phyloP scores from a whole-genome alignment of 1,140 invertebrate species.

The Tetranychus urticae region DNA sequence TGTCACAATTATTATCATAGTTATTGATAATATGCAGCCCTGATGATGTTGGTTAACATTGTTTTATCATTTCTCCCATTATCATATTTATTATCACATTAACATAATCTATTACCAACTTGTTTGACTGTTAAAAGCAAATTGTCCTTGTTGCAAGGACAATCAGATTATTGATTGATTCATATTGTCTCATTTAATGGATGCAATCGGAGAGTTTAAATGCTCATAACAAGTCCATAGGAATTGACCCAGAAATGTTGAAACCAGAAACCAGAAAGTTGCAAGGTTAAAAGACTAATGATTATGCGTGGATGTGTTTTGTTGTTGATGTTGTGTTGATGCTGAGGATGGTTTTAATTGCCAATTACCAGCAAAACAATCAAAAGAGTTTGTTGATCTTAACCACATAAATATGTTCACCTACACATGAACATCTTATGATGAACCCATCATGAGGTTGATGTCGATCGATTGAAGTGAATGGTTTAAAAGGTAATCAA shows the following conservation, averaged over 20 bases:
- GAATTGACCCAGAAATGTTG: neutral
- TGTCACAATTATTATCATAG: neutral
- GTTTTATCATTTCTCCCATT: too few relatives aligned
- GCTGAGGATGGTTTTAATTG: too few relatives aligned
- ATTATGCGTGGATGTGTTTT: neutral
- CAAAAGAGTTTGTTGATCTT: neutral
- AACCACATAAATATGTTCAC: neutral
- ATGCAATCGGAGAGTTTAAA: too few relatives aligned
- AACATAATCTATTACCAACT: too few relatives aligned
- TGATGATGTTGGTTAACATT: neutral
- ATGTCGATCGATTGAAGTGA: neutral
- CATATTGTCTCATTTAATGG: too few relatives aligned
- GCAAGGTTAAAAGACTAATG: neutral
- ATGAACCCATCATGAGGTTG: neutral
- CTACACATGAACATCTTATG: neutral
- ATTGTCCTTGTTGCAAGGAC: too few relatives aligned
- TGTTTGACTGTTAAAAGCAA: too few relatives aligned
- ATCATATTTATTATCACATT: too few relatives aligned
- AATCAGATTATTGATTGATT: too few relatives aligned
- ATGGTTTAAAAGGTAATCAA: neutral
- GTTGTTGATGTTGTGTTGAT: too few relatives aligned
- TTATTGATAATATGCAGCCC: neutral
- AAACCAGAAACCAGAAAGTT: neutral
- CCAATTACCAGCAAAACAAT: neutral
- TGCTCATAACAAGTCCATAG: too few relatives aligned